These are phyloP conservation scores for Cettia cetti DNA, from an alignment of 2,113 vertebrate genomes.

Conservation along the genomic window DNA sequence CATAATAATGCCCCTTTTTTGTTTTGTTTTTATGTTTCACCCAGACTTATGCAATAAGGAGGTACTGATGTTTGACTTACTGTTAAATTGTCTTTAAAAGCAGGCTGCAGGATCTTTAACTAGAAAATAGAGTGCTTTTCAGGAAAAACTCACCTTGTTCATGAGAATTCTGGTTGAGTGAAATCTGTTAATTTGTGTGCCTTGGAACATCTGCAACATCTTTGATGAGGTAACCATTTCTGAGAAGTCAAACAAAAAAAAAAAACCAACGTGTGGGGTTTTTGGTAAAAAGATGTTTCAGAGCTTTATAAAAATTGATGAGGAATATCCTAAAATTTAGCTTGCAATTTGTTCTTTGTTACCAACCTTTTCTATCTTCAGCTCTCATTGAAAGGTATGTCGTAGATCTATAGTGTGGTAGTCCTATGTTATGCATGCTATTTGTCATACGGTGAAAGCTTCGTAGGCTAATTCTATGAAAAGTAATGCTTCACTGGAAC, in stretches of 20 bases:
- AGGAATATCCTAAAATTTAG: not conserved
- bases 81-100: not conserved
- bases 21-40: not conserved
- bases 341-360: not conserved
- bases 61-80: not conserved
- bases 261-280: rapidly evolving
- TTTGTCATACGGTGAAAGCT: not conserved
- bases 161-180: not conserved
- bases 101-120: not conserved
- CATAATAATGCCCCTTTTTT: not conserved
- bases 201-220: not conserved
- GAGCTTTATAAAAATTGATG: not conserved
- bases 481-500: not conserved
- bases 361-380: not conserved
- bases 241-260: not conserved
- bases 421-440: not conserved
- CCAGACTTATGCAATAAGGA: not conserved
- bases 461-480: not conserved
- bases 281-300: not conserved
- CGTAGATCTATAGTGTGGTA: not conserved
- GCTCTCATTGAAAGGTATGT: not conserved
- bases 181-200: not conserved
- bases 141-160: not conserved
- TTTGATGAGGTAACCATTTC: not conserved
- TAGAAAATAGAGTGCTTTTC: not conserved